Evolutionary conservation across 2,113 vertebrate genomes (phyloP).

Genomic region (Syngnathus typhle): DNA sequence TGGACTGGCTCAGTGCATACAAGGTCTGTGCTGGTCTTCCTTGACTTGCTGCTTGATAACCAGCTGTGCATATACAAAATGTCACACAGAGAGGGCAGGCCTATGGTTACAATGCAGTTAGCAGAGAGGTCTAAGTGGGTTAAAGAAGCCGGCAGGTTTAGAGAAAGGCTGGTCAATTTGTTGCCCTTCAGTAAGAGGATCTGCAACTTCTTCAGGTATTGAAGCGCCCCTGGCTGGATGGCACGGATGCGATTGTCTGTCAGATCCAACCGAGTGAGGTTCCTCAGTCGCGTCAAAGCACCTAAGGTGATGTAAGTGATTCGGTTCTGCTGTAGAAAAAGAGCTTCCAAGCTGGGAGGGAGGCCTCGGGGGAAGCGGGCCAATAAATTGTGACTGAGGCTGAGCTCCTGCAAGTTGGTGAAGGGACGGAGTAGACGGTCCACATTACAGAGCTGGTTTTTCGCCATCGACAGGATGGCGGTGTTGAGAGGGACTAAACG

Average conservation of each 20-base stretch:
- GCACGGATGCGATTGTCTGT: slow-evolving; percentile 70
- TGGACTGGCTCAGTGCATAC: slow-evolving; percentile 65
- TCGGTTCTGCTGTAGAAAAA: slow-evolving; percentile 70
- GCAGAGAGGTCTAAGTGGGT: slow-evolving; percentile 67
- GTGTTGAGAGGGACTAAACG: slow-evolving; percentile 63
- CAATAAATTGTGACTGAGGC: slow-evolving; percentile 70
- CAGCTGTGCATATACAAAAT: slow-evolving; percentile 71
- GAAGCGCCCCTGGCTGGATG: slow-evolving; percentile 66
- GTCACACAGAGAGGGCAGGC: slow-evolving; percentile 64
- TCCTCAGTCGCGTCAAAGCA: slow-evolving; percentile 61
- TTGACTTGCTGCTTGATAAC: slow-evolving; percentile 59
- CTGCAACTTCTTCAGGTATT: slow-evolving; percentile 53
- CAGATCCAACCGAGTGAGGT: slow-evolving; percentile 69
- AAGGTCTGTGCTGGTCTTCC: slow-evolving; percentile 59
- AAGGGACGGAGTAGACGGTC: slow-evolving; percentile 66
- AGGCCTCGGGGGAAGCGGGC: slow-evolving; percentile 70
- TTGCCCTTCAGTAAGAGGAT: slow-evolving; percentile 69
- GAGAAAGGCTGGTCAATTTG: slow-evolving; percentile 58
- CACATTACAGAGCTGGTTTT: slow-evolving; percentile 70
- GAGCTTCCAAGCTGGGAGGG: slow-evolving; percentile 68
- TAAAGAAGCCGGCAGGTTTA: slow-evolving; percentile 62
- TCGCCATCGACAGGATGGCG: slow-evolving; percentile 65
- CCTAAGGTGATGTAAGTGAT: slow-evolving; percentile 72
- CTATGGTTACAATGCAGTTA: slow-evolving; percentile 69
- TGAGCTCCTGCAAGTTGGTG: slow-evolving; percentile 67